phyloP scores from a whole-genome alignment of 2,797 vertebrate genomes.

The Alosa sapidissima region DNA sequence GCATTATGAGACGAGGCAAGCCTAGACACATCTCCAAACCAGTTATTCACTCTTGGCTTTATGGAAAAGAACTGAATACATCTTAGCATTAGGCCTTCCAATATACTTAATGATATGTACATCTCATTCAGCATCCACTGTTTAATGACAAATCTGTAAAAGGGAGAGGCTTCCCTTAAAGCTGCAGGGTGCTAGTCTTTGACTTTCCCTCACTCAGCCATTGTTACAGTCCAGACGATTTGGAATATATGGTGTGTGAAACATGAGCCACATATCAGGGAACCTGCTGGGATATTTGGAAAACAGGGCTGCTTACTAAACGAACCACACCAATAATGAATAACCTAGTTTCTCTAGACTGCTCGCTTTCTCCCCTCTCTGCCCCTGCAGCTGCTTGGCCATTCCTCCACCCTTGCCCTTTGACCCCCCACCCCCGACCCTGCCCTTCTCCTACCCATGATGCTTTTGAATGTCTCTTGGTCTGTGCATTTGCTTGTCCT shows the following conservation, averaged over 20 bases:
- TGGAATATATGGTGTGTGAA: neutral
- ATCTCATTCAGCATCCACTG: neutral
- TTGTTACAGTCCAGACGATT: neutral
- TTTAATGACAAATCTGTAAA: neutral
- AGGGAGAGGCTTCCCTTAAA: neutral
- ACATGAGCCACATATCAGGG: neutral
- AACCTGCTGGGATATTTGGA: slow-evolving; percentile 88
- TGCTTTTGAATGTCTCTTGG: slow-evolving; percentile 91
- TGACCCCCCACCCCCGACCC: slow-evolving; percentile 81
- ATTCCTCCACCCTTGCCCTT: slow-evolving; percentile 90
- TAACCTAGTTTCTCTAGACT: slow-evolving; percentile 91
- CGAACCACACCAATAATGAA: slow-evolving; percentile 67
- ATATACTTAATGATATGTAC: neutral
- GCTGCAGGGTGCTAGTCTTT: neutral
- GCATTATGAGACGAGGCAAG: neutral
- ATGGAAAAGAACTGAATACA: neutral
- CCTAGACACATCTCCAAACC: neutral
- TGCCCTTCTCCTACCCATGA: slow-evolving; percentile 86
- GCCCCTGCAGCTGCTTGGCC: slow-evolving; percentile 86
- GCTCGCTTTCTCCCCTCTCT: slow-evolving; percentile 85
- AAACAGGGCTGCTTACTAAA: slow-evolving; percentile 94
- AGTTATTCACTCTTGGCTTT: slow-evolving; percentile 3
- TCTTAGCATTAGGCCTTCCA: neutral
- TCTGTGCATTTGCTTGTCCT: slow-evolving; percentile 94
- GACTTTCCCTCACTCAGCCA: neutral